Conservation (phyloP, 2,797 vertebrate genomes). For the Ctenopoma multispine region DNA sequence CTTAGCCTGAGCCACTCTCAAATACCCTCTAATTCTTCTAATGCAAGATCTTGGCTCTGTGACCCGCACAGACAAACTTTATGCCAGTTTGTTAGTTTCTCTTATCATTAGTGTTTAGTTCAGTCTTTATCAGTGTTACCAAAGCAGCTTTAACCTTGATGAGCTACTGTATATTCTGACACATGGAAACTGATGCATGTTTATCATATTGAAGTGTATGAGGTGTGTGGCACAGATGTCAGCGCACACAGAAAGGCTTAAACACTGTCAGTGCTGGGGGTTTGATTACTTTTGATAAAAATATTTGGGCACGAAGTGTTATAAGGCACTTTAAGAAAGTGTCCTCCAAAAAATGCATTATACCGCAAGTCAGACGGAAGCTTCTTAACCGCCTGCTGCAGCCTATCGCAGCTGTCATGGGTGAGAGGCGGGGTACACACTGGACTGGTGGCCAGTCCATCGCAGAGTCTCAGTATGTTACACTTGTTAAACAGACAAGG, state of each 20-base stretch:
- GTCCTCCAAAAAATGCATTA: slow-evolving; percentile 16
- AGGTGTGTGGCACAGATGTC: slow-evolving; percentile 5
- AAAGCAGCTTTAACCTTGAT: slow-evolving; percentile 40
- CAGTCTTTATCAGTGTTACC: slow-evolving; percentile 49
- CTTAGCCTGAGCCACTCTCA: slow-evolving; percentile 69
- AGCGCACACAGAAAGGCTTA: neutral
- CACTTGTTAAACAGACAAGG: neutral
- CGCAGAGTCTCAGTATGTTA: no score
- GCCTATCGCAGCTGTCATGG: no score
- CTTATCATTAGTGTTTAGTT: slow-evolving; percentile 50
- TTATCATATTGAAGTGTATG: neutral
- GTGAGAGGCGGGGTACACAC: no score
- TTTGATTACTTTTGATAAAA: slow-evolving; percentile 8
- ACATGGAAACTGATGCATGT: slow-evolving; percentile 12
- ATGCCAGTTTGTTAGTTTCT: slow-evolving; percentile 51
- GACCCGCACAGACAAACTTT: slow-evolving; percentile 27
- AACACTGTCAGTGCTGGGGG: neutral
- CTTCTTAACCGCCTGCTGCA: no score
- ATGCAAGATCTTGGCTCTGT: slow-evolving; percentile 64
- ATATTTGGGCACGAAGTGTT: neutral
- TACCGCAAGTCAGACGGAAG: neutral
- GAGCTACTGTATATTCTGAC: slow-evolving; percentile 31
- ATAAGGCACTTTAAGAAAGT: neutral
- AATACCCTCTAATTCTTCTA: slow-evolving; percentile 73
- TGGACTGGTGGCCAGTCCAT: no score